Percentiles rank a stretch among this genome's conserved stretches.
Conservation (phyloP, 2,113 vertebrate species). For the Pardalotus punctatus region DNA sequence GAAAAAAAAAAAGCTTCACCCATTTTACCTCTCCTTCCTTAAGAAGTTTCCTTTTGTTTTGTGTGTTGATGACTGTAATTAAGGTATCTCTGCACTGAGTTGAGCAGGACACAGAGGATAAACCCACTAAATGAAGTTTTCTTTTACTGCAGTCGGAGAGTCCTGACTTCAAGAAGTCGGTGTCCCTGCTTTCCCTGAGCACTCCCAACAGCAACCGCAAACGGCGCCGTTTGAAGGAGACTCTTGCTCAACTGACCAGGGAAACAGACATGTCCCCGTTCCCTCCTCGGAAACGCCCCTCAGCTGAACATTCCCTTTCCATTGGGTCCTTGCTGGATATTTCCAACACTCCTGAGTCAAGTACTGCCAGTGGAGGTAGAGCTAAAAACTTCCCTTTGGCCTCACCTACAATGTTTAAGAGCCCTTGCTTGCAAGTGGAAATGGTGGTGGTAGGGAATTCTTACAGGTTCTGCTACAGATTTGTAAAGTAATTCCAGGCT, state of each 20-base stretch:
- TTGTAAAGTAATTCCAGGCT: background rate
- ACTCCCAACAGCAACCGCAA: constrained; percentile 95
- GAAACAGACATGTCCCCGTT: constrained; percentile 92
- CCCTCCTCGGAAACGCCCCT: constrained; percentile 90
- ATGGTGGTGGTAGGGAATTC: background rate
- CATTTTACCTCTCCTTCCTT: accelerated
- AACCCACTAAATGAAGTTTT: background rate
- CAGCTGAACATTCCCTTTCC: constrained; percentile 91
- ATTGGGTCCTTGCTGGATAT: constrained; percentile 93
- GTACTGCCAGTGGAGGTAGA: constrained; percentile 81
- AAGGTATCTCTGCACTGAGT: background rate
- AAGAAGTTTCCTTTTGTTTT: background rate
- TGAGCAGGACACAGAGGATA: background rate
- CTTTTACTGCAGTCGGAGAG: constrained; percentile 80
- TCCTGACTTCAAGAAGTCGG: constrained; percentile 93
- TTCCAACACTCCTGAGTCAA: constrained; percentile 93
- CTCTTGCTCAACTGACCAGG: constrained; percentile 89
- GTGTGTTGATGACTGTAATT: background rate
- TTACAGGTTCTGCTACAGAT: background rate
- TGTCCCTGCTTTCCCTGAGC: constrained; percentile 89
- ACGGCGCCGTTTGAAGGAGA: constrained; percentile 88
- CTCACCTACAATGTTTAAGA: background rate
- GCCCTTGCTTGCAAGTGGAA: background rate
- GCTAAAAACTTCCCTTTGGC: background rate
- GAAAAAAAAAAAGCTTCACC: background rate